Base-by-base conservation (phyloP, 2,797 vertebrate genomes). In the Aphelocoma californica region DNA sequence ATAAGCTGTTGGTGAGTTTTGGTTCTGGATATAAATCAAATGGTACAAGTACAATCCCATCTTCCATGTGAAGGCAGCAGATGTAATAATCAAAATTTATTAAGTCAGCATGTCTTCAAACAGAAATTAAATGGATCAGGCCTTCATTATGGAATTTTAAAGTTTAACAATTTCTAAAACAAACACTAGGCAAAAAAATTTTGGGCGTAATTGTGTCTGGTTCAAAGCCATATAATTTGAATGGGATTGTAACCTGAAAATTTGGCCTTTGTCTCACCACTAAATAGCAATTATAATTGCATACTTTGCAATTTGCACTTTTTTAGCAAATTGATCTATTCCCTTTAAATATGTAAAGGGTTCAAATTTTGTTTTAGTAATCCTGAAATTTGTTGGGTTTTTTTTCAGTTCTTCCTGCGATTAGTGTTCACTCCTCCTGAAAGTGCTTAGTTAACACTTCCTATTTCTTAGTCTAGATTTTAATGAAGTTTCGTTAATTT, bases 141-240 rank as follows among this genome's bases (percentile, higher is more conserved):
- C 17, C 26, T 61, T 71, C 10, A 23, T 26, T 25, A 21, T 34
- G 26, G 48, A 78, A 29, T 71, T 45, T 24, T 18, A 8, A 58
- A 45, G 16, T 61, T 61, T 66, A 38, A 62, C 12, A 81, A 50
- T 58, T 69, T 18, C 3, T 7, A 15, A 57, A 93, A 29, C 2
- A 53, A 70, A 28, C 2, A 3, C 3, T n/a, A 60, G 2, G 6
- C 57, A 84, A 92, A 92, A 79, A 57, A 38, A 1, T 2, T 10
- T 14, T 5, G 10, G 7, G 8, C 0, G 2, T 34, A 74, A 40
- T 21, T 54, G 12, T 36, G 15, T 64, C 61, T 2, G 0, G 6
- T 79, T 92, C 24, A 44, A 44, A 62, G 23, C 3, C 3, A 0
- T 53, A 32, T 45, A 3, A 1, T 45, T 24, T 81, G 24, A 92